These are phyloP conservation scores for Brachymystax lenok DNA, from an alignment of 2,797 vertebrate genomes.

Conservation along the genomic window DNA sequence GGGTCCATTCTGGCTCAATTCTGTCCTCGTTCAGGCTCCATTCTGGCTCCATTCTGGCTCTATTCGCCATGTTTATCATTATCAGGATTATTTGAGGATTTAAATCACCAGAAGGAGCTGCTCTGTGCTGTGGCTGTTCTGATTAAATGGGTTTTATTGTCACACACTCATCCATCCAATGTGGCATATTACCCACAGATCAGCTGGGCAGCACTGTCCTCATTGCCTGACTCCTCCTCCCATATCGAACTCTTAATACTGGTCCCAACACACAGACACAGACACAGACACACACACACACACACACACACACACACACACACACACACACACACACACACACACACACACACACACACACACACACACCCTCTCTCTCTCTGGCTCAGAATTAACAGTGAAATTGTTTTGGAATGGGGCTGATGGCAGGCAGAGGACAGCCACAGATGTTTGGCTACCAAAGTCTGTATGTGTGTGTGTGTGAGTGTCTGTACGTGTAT, in stretches of 20 bases:
- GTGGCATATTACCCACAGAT: neutral
- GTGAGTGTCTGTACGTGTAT: too few species aligned
- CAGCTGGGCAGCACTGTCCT: neutral
- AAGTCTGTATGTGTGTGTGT: constrained; percentile 25
- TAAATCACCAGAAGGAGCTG: too few species aligned
- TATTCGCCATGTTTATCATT: too few species aligned
- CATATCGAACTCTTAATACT: neutral
- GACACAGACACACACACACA: neutral
- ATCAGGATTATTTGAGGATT: too few species aligned
- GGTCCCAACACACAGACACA: neutral
- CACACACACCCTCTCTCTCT: neutral
- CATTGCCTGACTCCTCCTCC: neutral
- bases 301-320: constrained; percentile 3
- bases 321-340: neutral
- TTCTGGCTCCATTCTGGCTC: too few species aligned
- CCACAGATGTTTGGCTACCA: constrained; percentile 73
- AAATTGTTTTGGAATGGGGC: constrained; percentile 77
- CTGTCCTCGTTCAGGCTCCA: too few species aligned
- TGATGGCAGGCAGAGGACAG: constrained; percentile 74
- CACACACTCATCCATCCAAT: constrained; percentile 1
- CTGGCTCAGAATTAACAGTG: constrained; percentile 62
- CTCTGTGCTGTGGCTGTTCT: too few species aligned
- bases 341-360: neutral
- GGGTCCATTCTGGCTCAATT: too few species aligned
- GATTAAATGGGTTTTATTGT: neutral